These are phyloP conservation scores for Aselliscus stoliczkanus DNA, from an alignment of 2,797 vertebrate species.

Conservation along the genomic window DNA sequence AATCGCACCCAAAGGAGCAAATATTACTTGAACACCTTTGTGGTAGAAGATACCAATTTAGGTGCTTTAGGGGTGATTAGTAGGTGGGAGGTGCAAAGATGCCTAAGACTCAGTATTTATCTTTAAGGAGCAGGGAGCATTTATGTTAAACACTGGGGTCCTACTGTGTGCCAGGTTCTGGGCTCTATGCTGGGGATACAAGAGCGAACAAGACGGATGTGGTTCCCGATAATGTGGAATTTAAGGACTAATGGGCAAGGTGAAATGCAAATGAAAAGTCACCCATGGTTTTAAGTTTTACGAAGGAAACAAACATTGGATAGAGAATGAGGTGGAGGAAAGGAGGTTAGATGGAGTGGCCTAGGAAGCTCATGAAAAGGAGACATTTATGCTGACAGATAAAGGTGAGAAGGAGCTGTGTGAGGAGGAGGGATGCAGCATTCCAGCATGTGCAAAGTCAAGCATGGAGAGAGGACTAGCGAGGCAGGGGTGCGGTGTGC, in stretches of 20 bases:
- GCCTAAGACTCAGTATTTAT: neutral
- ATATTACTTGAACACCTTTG: neutral
- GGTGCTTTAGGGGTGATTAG: neutral
- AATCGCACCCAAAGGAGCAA: too few relatives aligned
- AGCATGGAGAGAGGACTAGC: accelerated
- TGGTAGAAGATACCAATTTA: neutral
- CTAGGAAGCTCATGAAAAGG: neutral
- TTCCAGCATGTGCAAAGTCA: accelerated
- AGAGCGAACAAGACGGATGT: neutral
- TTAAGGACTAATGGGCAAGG: neutral
- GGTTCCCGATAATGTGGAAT: neutral
- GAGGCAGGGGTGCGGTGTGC: neutral
- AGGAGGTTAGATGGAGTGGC: neutral
- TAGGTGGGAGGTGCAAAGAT: neutral
- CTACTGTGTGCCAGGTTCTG: neutral
- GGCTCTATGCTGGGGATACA: neutral
- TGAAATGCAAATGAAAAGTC: neutral
- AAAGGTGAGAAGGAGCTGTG: neutral
- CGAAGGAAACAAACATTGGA: neutral
- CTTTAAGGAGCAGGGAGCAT: neutral
- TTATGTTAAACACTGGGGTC: neutral
- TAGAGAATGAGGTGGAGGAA: neutral
- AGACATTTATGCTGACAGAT: neutral
- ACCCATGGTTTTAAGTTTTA: neutral
- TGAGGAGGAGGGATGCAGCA: neutral